phyloP scores from a whole-genome alignment of 2,113 vertebrate species.

The Ovis aries region DNA sequence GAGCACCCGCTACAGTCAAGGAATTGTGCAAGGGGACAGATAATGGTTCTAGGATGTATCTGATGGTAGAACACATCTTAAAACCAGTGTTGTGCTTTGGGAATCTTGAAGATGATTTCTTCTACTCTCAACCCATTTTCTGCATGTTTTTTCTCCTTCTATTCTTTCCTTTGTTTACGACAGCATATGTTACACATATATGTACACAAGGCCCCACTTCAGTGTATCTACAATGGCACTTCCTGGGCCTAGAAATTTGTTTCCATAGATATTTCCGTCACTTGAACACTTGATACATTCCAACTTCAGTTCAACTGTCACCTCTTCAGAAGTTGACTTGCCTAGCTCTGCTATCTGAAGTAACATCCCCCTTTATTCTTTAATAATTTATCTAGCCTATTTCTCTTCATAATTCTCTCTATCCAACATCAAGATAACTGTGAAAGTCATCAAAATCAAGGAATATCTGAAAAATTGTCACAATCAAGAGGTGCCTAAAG shows the following conservation, averaged over 20 bases:
- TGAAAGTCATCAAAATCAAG: neutral
- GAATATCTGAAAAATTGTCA: neutral
- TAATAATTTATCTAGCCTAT: neutral
- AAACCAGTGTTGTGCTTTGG: neutral
- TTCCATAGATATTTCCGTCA: neutral
- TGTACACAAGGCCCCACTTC: neutral
- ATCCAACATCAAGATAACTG: neutral
- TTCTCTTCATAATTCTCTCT: neutral
- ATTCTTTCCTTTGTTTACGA: neutral
- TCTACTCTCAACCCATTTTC: neutral
- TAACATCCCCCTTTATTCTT: neutral
- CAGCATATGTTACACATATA: neutral
- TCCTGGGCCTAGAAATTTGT: neutral
- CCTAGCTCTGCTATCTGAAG: neutral
- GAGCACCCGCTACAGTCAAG: neutral
- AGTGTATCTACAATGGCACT: neutral
- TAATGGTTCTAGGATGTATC: neutral
- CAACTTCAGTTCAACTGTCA: neutral
- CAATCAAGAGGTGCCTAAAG: neutral
- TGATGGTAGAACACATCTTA: neutral
- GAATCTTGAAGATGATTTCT: neutral
- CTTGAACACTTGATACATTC: neutral
- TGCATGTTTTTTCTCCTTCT: neutral
- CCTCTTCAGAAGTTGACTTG: neutral
- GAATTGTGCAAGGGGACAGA: neutral